Evolutionary conservation across 2,797 vertebrate genomes (phyloP).

Genomic region (Cyclopterus lumpus): DNA sequence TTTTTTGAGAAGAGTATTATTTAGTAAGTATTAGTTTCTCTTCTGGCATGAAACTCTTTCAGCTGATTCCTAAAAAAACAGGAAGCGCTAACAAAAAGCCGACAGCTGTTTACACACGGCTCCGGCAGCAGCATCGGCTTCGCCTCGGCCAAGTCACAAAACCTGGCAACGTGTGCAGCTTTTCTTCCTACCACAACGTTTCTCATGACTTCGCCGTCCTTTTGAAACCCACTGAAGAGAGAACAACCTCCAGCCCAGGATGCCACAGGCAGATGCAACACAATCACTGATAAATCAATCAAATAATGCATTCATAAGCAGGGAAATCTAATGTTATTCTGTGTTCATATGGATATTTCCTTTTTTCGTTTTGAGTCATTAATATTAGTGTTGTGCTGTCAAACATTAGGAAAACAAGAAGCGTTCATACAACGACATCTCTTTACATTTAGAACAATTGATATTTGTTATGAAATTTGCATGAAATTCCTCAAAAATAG

Average conservation of each 20-base stretch:
- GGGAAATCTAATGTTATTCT: background rate
- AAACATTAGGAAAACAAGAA: background rate
- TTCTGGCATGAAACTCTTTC: background rate
- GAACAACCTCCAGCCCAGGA: background rate
- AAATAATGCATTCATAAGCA: background rate
- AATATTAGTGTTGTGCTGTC: background rate
- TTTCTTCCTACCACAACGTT: background rate
- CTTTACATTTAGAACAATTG: background rate
- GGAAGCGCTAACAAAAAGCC: background rate
- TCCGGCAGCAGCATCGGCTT: constrained; percentile 13
- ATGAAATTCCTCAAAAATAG: background rate
- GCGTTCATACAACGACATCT: background rate
- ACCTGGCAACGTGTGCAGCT: background rate
- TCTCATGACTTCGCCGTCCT: background rate
- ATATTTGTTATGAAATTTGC: constrained; percentile 11
- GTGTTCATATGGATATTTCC: background rate
- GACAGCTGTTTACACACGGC: constrained; percentile 32
- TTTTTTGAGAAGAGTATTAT: background rate
- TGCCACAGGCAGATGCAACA: background rate
- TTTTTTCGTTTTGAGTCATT: background rate
- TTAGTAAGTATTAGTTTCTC: background rate
- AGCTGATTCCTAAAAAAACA: background rate
- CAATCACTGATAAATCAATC: background rate
- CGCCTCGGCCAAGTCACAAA: background rate
- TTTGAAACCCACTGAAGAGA: background rate